Conservation (phyloP, 2,797 vertebrate genomes). For the Syndactyla subalaris region DNA sequence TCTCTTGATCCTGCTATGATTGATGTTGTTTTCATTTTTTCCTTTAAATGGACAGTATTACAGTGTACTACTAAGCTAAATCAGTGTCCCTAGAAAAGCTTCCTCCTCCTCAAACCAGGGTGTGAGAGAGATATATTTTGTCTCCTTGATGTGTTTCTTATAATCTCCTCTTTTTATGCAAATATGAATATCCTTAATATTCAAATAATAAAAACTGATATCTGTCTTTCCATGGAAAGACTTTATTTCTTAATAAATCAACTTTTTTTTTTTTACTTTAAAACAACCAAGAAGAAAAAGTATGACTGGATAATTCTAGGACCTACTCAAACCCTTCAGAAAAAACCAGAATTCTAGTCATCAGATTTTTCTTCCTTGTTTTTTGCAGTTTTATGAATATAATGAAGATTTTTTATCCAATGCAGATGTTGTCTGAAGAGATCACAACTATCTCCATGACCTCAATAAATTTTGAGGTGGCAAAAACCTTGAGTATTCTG, state of each 20-base stretch:
- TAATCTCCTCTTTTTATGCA: not conserved
- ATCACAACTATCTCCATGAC: not conserved
- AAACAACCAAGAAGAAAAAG: not conserved
- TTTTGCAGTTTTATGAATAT: not conserved
- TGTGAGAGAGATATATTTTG: not conserved
- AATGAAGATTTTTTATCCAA: not conserved
- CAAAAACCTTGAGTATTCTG: not conserved
- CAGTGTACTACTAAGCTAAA: not conserved
- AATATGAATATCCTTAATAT: not conserved
- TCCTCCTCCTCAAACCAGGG: not conserved
- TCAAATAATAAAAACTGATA: not conserved
- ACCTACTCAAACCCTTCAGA: not conserved
- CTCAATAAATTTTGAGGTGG: not conserved
- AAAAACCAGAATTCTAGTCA: not conserved
- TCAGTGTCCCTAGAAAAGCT: not conserved
- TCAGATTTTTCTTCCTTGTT: not conserved
- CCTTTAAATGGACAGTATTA: not conserved
- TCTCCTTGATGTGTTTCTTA: not conserved
- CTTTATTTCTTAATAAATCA: not conserved
- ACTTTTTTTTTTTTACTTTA: too few species aligned
- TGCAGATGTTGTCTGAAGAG: not conserved
- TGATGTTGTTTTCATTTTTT: not conserved
- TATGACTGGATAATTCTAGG: not conserved
- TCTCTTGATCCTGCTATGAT: not conserved
- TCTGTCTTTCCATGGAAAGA: not conserved